These are phyloP conservation scores for Chromoteleia sp. DNA, from an alignment of 2,888 invertebrate genomes.

Conservation along the genomic window DNA sequence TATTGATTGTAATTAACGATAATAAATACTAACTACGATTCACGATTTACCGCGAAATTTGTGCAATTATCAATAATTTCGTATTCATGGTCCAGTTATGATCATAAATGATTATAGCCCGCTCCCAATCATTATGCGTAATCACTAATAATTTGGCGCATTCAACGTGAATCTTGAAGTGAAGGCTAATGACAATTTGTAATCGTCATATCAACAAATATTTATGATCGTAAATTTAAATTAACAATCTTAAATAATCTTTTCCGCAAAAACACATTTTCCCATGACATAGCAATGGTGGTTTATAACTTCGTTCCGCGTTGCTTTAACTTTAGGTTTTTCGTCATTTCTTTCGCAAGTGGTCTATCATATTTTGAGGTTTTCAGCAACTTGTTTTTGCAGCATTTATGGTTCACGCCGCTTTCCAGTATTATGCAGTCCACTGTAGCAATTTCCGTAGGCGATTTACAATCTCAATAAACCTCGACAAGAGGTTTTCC, in stretches of 20 bases:
- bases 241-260: neutral
- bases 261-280: neutral
- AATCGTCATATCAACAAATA: too few relatives aligned
- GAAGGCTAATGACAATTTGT: too few relatives aligned
- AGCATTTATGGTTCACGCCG: slow-evolving; percentile 29
- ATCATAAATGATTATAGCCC: slow-evolving; percentile 42
- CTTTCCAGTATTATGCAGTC: slow-evolving; percentile 42
- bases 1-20: neutral
- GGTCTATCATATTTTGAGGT: slow-evolving; percentile 40
- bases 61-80: slow-evolving; percentile 23
- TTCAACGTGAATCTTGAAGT: slow-evolving; percentile 6
- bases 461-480: too few relatives aligned
- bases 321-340: slow-evolving; percentile 13
- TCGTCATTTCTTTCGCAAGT: neutral
- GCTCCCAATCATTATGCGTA: slow-evolving; percentile 19
- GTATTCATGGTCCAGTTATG: slow-evolving; percentile 16
- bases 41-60: slow-evolving; percentile 3
- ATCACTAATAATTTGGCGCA: slow-evolving; percentile 18
- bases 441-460: too few relatives aligned
- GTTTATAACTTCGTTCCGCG: slow-evolving; percentile 16
- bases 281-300: too few relatives aligned
- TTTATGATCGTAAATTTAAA: neutral
- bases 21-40: neutral
- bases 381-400: slow-evolving; percentile 38
- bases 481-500: too few relatives aligned